A percentile compares a stretch with the other conserved stretches of the same genome.
Evolutionary conservation across 2,797 vertebrate species (phyloP).

Genomic region (Jordanella pulchra): DNA sequence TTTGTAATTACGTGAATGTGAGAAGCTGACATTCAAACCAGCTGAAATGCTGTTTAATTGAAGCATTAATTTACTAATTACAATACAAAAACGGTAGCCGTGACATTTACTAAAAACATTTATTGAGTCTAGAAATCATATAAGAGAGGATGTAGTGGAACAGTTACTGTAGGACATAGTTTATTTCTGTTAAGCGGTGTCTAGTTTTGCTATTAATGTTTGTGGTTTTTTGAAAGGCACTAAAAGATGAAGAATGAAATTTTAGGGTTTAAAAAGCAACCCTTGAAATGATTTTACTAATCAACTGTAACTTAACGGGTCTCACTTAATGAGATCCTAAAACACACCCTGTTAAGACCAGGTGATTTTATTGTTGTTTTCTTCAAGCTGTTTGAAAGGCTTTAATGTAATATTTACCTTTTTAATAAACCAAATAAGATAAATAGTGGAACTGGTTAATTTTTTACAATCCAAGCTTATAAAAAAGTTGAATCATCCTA

Average conservation of each 20-base stretch:
- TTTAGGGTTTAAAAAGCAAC: slow-evolving; percentile 1
- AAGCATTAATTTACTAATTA: slow-evolving; percentile 31
- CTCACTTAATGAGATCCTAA: neutral
- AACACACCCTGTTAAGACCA: too few species aligned
- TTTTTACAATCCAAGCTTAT: too few species aligned
- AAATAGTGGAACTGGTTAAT: too few species aligned
- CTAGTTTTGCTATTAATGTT: neutral
- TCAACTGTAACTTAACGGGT: too few species aligned
- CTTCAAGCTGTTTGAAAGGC: too few species aligned
- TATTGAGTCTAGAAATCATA: neutral
- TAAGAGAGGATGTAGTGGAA: neutral
- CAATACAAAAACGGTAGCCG: slow-evolving; percentile 1
- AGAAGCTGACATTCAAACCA: slow-evolving; percentile 39
- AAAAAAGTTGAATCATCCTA: too few species aligned
- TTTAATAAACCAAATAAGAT: too few species aligned
- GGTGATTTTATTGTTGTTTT: too few species aligned
- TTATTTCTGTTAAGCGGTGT: neutral
- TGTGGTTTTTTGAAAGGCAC: too few species aligned
- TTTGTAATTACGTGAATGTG: slow-evolving; percentile 13
- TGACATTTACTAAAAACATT: slow-evolving; percentile 30
- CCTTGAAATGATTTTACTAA: neutral
- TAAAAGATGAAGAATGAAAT: too few species aligned
- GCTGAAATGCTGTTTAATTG: slow-evolving; percentile 25
- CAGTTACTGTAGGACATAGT: neutral
- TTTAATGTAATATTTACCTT: too few species aligned